A percentile compares a stretch with the other conserved stretches of the same genome.
phyloP scores from a whole-genome alignment of 2,113 vertebrate species.

The Poicephalus gulielmi region DNA sequence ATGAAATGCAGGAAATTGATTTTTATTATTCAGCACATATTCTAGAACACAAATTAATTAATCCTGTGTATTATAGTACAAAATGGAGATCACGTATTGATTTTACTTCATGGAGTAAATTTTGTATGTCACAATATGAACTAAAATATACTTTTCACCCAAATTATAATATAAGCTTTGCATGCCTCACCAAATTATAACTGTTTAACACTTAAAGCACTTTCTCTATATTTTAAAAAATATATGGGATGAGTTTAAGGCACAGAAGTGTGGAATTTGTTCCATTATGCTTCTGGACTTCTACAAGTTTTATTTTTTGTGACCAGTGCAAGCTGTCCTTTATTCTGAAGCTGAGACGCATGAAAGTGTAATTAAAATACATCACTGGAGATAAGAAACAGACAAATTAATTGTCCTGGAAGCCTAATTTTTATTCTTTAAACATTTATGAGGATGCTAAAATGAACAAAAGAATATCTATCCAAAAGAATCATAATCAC shows the following conservation, averaged over 20 bases:
- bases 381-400: slow-evolving; percentile 54
- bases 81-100: not conserved
- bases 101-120: not conserved
- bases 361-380: slow-evolving; percentile 57
- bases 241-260: not conserved
- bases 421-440: slow-evolving; percentile 67
- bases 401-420: slow-evolving; percentile 64
- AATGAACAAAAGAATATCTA: slow-evolving; percentile 42
- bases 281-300: not conserved
- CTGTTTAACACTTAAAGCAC: not conserved
- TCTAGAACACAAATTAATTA: not conserved
- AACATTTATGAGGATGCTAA: slow-evolving; percentile 61
- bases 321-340: not conserved
- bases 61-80: not conserved
- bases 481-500: slow-evolving; percentile 50
- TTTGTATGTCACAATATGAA: not conserved
- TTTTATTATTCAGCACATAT: not conserved
- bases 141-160: not conserved
- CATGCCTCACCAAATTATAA: not conserved
- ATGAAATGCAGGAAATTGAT: not conserved
- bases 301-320: not conserved
- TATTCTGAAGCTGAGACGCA: not conserved
- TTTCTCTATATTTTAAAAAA: not conserved
- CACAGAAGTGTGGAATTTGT: not conserved
- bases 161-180: not conserved